phyloP scores from a whole-genome alignment of 1,140 invertebrate genomes.

The Gonatopus flavifemur region DNA sequence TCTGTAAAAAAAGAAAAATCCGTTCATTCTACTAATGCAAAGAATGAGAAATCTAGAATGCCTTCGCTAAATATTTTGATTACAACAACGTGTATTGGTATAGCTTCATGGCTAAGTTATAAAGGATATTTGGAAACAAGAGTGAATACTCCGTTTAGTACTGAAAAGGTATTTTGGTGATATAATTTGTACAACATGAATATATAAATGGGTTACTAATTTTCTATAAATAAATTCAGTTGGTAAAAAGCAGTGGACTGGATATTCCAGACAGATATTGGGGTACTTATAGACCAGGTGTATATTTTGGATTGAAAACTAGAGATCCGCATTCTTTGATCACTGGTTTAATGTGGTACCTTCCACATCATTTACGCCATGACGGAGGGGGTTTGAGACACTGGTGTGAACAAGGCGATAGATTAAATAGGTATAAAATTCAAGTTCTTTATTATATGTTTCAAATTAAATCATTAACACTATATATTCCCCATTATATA shows the following conservation, averaged over 20 bases:
- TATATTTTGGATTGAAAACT: conserved; percentile 90
- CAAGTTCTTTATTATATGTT: neutral
- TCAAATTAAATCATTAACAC: neutral
- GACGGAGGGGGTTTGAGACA: conserved; percentile 77
- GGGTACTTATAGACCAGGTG: conserved; percentile 87
- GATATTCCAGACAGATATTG: conserved; percentile 83
- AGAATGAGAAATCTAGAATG: conserved; percentile 32
- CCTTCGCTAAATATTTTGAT: conserved; percentile 31
- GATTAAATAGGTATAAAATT: conserved; percentile 67
- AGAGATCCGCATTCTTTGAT: conserved; percentile 84
- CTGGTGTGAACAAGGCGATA: conserved; percentile 91
- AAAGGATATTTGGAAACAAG: conserved; percentile 83
- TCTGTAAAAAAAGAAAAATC: conserved; percentile 27
- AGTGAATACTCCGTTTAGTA: conserved; percentile 83
- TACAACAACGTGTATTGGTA: conserved; percentile 50
- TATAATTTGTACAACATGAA: neutral
- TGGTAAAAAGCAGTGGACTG: conserved; percentile 69
- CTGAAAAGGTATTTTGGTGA: conserved; percentile 65
- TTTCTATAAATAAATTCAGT: conserved; percentile 53
- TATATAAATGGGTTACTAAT: conserved; percentile 1
- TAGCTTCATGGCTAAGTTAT: conserved; percentile 75
- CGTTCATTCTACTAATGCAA: conserved; percentile 17
- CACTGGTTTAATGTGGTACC: conserved; percentile 96
- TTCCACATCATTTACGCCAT: conserved; percentile 67
- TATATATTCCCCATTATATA: conserved; percentile 10